Evolutionary conservation across 2,888 invertebrate genomes (phyloP).

Genomic region (Germaria angustata): DNA sequence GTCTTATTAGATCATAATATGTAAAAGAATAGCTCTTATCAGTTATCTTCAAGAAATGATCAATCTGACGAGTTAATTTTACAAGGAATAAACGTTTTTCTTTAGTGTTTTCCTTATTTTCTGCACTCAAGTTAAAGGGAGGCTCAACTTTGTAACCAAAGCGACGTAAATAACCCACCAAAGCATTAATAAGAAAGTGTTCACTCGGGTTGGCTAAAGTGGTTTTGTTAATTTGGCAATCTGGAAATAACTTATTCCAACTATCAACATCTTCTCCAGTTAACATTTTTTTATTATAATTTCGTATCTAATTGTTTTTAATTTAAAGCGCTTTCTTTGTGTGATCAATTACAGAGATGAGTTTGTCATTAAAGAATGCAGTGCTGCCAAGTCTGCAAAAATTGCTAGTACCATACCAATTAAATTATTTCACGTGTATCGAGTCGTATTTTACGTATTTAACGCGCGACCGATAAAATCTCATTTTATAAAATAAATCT

Average conservation of each 20-base stretch:
- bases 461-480: too few species aligned
- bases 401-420: too few species aligned
- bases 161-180: constrained; percentile 72
- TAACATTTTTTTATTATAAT: constrained; percentile 65
- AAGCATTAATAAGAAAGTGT: constrained; percentile 72
- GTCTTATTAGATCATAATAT: constrained; percentile 74
- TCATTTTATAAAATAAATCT: too few species aligned
- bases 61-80: constrained; percentile 73
- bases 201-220: constrained; percentile 74
- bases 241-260: constrained; percentile 74
- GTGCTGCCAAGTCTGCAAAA: too few species aligned
- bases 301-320: background rate
- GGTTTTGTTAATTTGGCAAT: constrained; percentile 71
- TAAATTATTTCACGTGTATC: too few species aligned
- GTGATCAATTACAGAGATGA: too few species aligned
- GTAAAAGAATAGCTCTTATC: constrained; percentile 74
- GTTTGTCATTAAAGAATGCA: too few species aligned
- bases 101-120: constrained; percentile 67
- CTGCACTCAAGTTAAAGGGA: constrained; percentile 63
- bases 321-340: background rate
- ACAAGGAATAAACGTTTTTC: constrained; percentile 73
- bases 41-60: constrained; percentile 75
- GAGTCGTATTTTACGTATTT: too few species aligned
- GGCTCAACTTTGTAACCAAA: constrained; percentile 75
- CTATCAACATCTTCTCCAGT: constrained; percentile 70